Evolutionary conservation across 2,888 invertebrate species (phyloP), one percentile per base, ranked within the genome.

Genomic region (Orthonevra nobilis): DNA sequence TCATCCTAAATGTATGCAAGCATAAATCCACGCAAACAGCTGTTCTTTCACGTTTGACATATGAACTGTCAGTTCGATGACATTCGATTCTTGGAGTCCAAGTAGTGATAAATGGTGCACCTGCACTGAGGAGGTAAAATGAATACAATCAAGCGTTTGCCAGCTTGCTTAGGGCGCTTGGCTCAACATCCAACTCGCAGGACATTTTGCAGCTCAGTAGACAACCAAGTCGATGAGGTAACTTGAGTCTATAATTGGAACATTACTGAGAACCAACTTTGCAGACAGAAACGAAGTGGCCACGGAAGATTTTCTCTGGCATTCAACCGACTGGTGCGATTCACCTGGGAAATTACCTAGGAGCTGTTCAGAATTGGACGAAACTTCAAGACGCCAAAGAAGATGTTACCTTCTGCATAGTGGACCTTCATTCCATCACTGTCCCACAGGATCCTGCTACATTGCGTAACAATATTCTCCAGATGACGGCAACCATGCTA

Each of bases 291-390:
- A n/a, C n/a, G n/a, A 83, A 82, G 30, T 92, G 91, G 90, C 90
- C 91, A 3, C 90, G 89, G 61, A 91, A 92, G 83, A 91, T 97
- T 84, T 95, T 98, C 85, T 96, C 98, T 0, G 99, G 98, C 9
- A 94, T 99, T 85, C 99, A 99, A 89, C 99, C 99, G 0, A 98
- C 98, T 0, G 99, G 99, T 12, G 90, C 92, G 2, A 91, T 98
- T 74, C 99, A 99, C 89, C 90, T 99, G 52, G 99, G 99, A 7
- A 99, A 99, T 90, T 99, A 98, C 90, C 93, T 98, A 83, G 98
- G 98, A 7, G 98, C 97, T 0, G 92, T 99, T 77, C 91, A 92
- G 70, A 94, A 94, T 86, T 98, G 97, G 94, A 92, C 95, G 14
- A 90, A 93, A 12, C 88, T 97, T 36, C 98, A 98, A 89, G 90